phyloP scores from a whole-genome alignment of 2,797 vertebrate genomes.

The Mallotus villosus region DNA sequence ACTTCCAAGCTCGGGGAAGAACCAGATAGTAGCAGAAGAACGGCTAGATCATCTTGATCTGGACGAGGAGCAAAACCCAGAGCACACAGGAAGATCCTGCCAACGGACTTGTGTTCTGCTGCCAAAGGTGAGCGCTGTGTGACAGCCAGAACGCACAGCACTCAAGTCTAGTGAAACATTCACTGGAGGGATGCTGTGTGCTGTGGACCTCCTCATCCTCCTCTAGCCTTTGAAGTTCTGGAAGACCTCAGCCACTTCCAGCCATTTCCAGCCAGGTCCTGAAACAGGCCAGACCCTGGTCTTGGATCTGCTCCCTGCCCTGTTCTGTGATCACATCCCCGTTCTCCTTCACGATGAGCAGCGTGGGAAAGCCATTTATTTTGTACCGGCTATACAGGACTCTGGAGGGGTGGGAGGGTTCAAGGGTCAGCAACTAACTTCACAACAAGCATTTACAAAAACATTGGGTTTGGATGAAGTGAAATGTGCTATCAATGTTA shows the following conservation, averaged over 20 bases:
- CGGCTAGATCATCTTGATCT: too few species aligned
- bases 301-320: conserved; percentile 92
- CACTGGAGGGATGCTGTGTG: not conserved
- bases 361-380: conserved; percentile 88
- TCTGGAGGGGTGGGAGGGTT: conserved; percentile 58
- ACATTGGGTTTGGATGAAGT: not conserved
- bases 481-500: not conserved
- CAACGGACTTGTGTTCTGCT: too few species aligned
- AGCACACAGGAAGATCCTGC: too few species aligned
- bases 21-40: too few species aligned
- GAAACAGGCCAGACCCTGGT: conserved; percentile 87
- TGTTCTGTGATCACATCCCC: conserved; percentile 95
- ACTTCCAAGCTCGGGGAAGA: too few species aligned
- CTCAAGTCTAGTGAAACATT: not conserved
- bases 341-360: conserved; percentile 93
- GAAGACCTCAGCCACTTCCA: conserved; percentile 88
- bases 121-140: too few species aligned
- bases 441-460: too few species aligned
- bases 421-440: not conserved
- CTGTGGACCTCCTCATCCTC: not conserved
- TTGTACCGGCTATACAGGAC: conserved; percentile 90
- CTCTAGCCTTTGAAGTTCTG: conserved; percentile 87
- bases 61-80: too few species aligned
- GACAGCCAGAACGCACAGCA: too few species aligned
- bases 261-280: conserved; percentile 88